Conservation (phyloP, 2,888 invertebrate species). For the Hipparchia semele region DNA sequence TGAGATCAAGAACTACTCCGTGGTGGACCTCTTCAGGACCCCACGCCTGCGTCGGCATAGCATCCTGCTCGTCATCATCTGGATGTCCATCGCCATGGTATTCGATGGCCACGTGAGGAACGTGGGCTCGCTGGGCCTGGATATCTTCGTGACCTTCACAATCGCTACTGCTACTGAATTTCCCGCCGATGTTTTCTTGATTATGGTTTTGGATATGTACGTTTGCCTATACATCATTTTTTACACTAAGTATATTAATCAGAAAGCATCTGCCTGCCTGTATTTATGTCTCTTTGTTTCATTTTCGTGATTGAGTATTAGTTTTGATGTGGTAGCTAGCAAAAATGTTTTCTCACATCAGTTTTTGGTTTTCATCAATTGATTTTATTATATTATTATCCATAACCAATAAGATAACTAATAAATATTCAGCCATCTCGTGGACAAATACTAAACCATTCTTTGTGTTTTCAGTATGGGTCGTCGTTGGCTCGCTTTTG, state of each 20-base stretch:
- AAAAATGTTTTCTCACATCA: neutral
- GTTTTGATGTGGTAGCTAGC: neutral
- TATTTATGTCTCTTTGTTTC: too few species aligned
- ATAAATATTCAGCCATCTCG: too few species aligned
- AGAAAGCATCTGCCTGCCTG: too few species aligned
- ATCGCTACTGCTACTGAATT: conserved; percentile 92
- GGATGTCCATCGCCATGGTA: conserved; percentile 93
- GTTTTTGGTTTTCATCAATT: neutral
- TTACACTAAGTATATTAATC: too few species aligned
- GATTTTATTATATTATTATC: neutral
- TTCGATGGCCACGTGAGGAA: conserved; percentile 95
- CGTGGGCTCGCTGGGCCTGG: conserved; percentile 90
- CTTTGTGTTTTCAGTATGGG: conserved; percentile 82
- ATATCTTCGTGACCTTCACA: conserved; percentile 92
- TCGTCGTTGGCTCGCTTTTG: conserved; percentile 92
- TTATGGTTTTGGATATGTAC: conserved; percentile 85
- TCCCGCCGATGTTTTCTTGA: conserved; percentile 91
- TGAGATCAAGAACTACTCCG: conserved; percentile 88
- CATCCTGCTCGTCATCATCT: conserved; percentile 89
- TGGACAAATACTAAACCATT: neutral
- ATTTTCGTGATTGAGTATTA: too few species aligned
- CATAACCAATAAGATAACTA: too few species aligned
- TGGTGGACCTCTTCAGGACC: conserved; percentile 89
- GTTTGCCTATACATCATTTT: conserved; percentile 39
- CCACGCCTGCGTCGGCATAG: conserved; percentile 89